Evolutionary conservation across 2,797 vertebrate genomes (phyloP).

Genomic region (Microctenopoma steveboyesi): DNA sequence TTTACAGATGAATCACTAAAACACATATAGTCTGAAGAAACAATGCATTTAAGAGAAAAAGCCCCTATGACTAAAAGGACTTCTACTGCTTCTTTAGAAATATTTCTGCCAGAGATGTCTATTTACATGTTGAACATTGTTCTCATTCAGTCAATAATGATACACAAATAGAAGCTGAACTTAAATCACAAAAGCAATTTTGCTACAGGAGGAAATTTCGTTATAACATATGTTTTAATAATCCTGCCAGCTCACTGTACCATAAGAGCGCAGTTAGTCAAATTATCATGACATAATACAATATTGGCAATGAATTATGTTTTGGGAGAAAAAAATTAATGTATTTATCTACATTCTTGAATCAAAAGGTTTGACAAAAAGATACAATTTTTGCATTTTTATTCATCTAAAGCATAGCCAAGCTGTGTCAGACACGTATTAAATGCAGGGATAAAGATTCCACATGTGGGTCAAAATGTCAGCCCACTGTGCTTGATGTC

Average conservation of each 20-base stretch:
- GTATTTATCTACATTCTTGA: not conserved
- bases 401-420: constrained; percentile 3
- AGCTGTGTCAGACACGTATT: constrained; percentile 18
- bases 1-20: not conserved
- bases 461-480: constrained; percentile 39
- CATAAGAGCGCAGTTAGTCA: not conserved
- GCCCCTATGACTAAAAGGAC: not conserved
- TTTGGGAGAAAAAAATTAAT: too few relatives aligned
- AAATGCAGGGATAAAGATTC: constrained; percentile 26
- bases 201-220: not conserved
- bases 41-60: too few relatives aligned
- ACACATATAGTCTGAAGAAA: too few relatives aligned
- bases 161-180: not conserved
- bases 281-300: not conserved
- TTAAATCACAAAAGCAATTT: not conserved
- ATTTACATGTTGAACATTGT: not conserved
- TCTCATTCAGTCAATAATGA: not conserved
- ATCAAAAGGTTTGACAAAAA: constrained; percentile 3
- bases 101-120: not conserved
- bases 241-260: not conserved
- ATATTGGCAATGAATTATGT: too few relatives aligned
- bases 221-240: not conserved
- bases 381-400: not conserved
- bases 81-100: not conserved
- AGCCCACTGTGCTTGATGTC: constrained; percentile 38